Evolutionary conservation across 2,113 vertebrate species (phyloP).

Genomic region (Coryphaenoides rupestris): DNA sequence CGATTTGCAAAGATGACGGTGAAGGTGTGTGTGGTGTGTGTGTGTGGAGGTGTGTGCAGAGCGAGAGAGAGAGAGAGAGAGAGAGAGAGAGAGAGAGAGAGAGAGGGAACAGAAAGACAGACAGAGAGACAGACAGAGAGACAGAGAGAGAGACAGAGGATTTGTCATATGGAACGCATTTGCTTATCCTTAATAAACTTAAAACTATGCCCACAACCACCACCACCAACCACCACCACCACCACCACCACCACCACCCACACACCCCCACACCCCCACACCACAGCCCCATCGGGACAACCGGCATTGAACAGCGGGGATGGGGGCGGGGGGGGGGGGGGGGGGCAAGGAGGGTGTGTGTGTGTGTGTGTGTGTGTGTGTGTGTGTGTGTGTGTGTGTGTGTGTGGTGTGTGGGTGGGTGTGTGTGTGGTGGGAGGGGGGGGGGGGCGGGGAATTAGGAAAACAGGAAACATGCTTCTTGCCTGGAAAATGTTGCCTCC

Average conservation of each 20-base stretch:
- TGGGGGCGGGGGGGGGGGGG: constrained; percentile 48
- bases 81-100: too few relatives aligned
- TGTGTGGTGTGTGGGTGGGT: too few relatives aligned
- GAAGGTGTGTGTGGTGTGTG: background rate
- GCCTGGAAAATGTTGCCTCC: constrained; percentile 83
- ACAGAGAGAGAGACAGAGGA: too few relatives aligned
- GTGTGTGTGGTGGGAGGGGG: too few relatives aligned
- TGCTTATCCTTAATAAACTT: too few relatives aligned
- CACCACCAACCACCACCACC: constrained; percentile 4
- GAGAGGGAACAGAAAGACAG: background rate
- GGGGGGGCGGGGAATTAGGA: constrained; percentile 42
- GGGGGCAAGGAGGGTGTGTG: too few relatives aligned
- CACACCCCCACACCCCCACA: constrained; percentile 37
- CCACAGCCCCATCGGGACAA: constrained; percentile 69
- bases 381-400: too few relatives aligned
- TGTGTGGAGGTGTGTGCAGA: background rate
- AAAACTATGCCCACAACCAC: background rate
- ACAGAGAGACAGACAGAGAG: too few relatives aligned
- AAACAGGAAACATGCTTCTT: constrained; percentile 78
- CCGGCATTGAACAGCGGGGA: constrained; percentile 3
- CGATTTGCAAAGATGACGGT: background rate
- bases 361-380: too few relatives aligned
- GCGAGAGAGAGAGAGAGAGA: too few relatives aligned
- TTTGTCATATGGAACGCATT: too few relatives aligned
- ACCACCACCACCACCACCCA: background rate